These are phyloP conservation scores for Andricus grossulariae DNA, from an alignment of 1,140 invertebrate species.

Conservation along the genomic window DNA sequence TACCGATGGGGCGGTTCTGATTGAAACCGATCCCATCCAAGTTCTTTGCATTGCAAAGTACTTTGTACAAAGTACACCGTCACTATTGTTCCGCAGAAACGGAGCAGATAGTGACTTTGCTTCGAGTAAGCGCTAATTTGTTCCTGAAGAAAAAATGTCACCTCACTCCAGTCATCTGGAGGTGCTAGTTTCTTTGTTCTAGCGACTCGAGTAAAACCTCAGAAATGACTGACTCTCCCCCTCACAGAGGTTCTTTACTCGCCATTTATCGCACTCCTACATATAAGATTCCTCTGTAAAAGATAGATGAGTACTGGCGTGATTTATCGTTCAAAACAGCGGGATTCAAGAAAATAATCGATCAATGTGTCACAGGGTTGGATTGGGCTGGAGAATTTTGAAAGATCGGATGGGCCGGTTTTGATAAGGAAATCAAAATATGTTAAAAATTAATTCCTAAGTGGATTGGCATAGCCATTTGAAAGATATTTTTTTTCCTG, in stretches of 20 bases:
- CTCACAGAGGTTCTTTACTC: not conserved
- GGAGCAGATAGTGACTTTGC: not conserved
- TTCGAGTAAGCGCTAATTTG: slow-evolving; percentile 15
- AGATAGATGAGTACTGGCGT: not conserved
- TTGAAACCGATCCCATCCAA: not conserved
- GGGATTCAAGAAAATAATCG: too few species aligned
- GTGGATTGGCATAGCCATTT: too few species aligned
- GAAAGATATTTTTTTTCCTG: too few species aligned
- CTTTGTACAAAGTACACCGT: not conserved
- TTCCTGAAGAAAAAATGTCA: slow-evolving; percentile 23
- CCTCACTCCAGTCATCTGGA: not conserved
- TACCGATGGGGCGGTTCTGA: not conserved
- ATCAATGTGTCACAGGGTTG: too few species aligned
- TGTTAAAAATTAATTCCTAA: too few species aligned
- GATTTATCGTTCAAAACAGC: not conserved
- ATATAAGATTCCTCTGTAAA: not conserved
- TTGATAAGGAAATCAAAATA: too few species aligned
- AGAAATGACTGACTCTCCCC: slow-evolving; percentile 24
- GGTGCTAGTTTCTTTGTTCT: slow-evolving; percentile 24
- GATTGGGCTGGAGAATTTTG: too few species aligned
- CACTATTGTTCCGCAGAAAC: slow-evolving; percentile 19
- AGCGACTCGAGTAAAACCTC: not conserved
- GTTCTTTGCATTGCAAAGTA: slow-evolving; percentile 13
- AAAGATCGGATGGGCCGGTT: too few species aligned
- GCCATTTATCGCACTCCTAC: slow-evolving; percentile 5